phyloP scores from a whole-genome alignment of 2,113 vertebrate species.

The Corapipo altera region DNA sequence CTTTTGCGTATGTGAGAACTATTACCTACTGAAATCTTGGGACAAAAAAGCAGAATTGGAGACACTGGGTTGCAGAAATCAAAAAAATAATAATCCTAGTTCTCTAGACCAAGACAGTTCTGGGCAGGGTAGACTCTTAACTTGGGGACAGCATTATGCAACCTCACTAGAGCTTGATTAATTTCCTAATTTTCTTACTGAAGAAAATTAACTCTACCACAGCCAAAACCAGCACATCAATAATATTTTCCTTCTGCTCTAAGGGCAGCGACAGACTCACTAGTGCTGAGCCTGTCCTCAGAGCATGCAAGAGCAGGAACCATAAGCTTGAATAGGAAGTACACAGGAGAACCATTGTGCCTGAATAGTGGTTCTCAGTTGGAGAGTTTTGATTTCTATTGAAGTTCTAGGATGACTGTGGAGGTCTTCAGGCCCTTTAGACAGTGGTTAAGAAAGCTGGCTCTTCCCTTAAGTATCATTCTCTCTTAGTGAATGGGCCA shows the following conservation, averaged over 20 bases:
- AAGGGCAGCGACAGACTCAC: accelerated
- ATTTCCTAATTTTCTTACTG: background rate
- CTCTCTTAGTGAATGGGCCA: background rate
- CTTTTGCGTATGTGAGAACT: background rate
- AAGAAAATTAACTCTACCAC: background rate
- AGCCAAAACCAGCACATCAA: background rate
- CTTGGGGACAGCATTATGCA: background rate
- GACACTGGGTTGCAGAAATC: background rate
- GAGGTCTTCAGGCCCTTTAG: background rate
- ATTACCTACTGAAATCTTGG: background rate
- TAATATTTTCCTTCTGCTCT: background rate
- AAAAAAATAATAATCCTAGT: background rate
- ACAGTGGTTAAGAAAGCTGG: background rate
- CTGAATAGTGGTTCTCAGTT: background rate
- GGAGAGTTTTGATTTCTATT: background rate
- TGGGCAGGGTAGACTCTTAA: background rate
- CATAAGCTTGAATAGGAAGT: background rate
- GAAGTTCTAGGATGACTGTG: background rate
- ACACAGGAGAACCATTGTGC: background rate
- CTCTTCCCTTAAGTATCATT: background rate
- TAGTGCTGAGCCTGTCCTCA: background rate
- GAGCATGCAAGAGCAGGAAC: background rate
- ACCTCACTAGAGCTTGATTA: background rate
- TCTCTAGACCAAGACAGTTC: background rate
- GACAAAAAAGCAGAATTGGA: background rate